phyloP scores from a whole-genome alignment of 1,140 invertebrate species.

The Caerostris darwini region DNA sequence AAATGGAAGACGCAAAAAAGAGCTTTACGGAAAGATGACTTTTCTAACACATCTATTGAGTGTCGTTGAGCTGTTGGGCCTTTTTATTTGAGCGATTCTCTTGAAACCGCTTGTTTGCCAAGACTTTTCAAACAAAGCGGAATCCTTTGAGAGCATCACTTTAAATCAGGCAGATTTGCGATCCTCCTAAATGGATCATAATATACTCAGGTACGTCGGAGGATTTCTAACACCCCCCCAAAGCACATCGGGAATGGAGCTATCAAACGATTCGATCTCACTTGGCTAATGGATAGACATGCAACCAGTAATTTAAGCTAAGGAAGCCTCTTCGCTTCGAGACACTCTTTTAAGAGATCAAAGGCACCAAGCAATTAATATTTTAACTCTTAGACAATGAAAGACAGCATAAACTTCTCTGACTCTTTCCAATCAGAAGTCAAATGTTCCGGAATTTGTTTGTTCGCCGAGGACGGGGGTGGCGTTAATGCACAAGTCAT shows the following conservation, averaged over 20 bases:
- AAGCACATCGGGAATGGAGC: constrained; percentile 43
- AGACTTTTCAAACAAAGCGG: constrained; percentile 9
- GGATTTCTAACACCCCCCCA: constrained; percentile 35
- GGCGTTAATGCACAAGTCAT: constrained; percentile 30
- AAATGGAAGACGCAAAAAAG: background rate
- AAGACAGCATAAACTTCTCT: background rate
- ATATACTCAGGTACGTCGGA: constrained; percentile 32
- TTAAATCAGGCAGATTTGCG: constrained; percentile 12
- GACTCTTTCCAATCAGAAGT: constrained; percentile 1
- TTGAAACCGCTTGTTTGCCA: constrained; percentile 53
- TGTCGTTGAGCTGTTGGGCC: background rate
- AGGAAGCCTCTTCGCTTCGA: constrained; percentile 3
- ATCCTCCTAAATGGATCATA: constrained; percentile 55
- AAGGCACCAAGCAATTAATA: constrained; percentile 69
- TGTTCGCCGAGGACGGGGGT: background rate
- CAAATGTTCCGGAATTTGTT: constrained; percentile 66
- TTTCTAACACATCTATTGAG: background rate
- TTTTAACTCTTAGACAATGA: constrained; percentile 71
- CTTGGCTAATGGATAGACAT: constrained; percentile 61
- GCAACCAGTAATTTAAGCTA: constrained; percentile 20
- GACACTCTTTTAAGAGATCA: constrained; percentile 59
- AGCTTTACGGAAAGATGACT: background rate
- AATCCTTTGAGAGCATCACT: constrained; percentile 38
- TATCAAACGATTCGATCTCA: constrained; percentile 65
- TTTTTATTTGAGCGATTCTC: constrained; percentile 44